Percentiles rank a stretch among this genome's conserved stretches.
phyloP scores from a whole-genome alignment of 2,797 vertebrate species.

The Tinamus major region DNA sequence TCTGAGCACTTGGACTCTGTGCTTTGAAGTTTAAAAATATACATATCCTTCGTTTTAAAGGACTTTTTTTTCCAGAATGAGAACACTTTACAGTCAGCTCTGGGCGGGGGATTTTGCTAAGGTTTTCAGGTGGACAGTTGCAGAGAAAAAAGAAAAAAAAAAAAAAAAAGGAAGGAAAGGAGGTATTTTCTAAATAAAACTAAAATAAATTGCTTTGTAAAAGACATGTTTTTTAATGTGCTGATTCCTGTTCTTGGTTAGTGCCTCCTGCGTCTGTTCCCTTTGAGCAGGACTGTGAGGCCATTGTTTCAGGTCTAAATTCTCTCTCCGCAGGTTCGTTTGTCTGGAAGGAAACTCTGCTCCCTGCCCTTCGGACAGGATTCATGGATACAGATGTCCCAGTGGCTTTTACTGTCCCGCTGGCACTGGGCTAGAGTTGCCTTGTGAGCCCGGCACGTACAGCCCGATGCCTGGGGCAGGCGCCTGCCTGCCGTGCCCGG shows the following conservation, averaged over 20 bases:
- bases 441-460: slow-evolving; percentile 90
- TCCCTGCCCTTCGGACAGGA: slow-evolving; percentile 83
- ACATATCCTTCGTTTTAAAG: not conserved
- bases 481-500: slow-evolving; percentile 84
- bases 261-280: accelerated
- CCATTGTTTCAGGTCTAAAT: not conserved
- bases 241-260: not conserved
- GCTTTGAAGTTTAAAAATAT: not conserved
- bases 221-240: not conserved
- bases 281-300: not conserved
- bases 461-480: slow-evolving; percentile 82
- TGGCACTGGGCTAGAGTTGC: slow-evolving; percentile 82
- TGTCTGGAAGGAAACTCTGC: slow-evolving; percentile 86
- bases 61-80: not conserved
- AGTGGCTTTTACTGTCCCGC: slow-evolving; percentile 86
- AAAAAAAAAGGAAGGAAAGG: no score
- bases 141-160: accelerated
- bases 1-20: not conserved
- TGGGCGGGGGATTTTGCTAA: not conserved
- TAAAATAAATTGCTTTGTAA: not conserved
- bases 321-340: slow-evolving; percentile 82
- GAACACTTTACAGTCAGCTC: not conserved
- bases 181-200: not conserved
- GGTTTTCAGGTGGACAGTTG: not conserved
- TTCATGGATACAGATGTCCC: slow-evolving; percentile 87